Evolutionary conservation across 1,140 invertebrate species (phyloP), one percentile per base, ranked within the genome.

Genomic region (Drosophila nannoptera): DNA sequence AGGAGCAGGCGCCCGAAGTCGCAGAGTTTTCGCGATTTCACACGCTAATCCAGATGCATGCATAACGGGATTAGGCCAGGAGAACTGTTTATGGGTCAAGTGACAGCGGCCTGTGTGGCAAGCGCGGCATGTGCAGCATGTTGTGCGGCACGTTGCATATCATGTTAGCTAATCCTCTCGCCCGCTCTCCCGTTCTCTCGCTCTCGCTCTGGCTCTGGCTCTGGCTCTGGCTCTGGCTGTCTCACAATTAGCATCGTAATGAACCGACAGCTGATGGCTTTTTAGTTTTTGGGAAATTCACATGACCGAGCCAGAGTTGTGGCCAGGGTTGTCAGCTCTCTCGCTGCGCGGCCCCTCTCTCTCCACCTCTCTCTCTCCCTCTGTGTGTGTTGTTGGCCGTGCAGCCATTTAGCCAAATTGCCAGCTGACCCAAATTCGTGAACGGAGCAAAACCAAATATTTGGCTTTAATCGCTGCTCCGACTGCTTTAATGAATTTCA

Each of bases 211-310:
- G 38, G 7, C 29, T 43, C 14, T 43, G 12, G 0, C 14, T 16
- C 7, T 52, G 42, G 48, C 36, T 6, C 4, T 53, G 2, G 29
- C 3, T 45, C 1, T 22, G 16, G 40, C 11, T 11, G 50, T 22
- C 42, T 64, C n/a, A 69, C 69, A 76, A 86, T 83, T 83, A 83
- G 73, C 76, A 56, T 74, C 60, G 55, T 86, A 77, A 84, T 84
- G 76, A 74, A 71, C 45, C 55, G 76, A 71, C 80, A 84, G 81
- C 69, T 84, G 80, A 80, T 73, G 49, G 69, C 65, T 38, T 62
- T 66, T 60, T 62, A 33, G 35, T 62, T 69, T 84, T 50, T 59
- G 76, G 78, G 64, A 76, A 84, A 64, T 82, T 83, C 65, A 63
- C 60, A 54, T 52, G 31, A 66, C 29, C 42, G 43, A 11, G 45